Base-by-base conservation (phyloP, 2,797 vertebrate genomes). In the Gadopsis marmoratus region DNA sequence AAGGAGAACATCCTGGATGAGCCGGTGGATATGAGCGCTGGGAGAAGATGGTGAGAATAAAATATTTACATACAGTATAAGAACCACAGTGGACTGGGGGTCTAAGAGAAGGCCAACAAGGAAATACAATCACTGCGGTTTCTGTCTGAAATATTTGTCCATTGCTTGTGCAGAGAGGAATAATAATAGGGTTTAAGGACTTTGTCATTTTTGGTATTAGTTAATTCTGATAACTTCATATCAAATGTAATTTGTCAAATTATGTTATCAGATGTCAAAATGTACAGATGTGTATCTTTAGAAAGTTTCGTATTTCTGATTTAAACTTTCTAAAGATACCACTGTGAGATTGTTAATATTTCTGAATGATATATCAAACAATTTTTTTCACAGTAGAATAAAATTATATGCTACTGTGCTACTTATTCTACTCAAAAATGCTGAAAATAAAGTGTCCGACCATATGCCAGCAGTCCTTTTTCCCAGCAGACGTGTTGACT, bases 1-100 rank as follows among this genome's bases (percentile, higher is more conserved):
- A 98, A 98, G 91, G 97, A 99, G 89, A 98, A 99, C 92, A 96
- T 98, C 55, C 94, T 92, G 17, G 97, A 98, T 0, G 97, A 99
- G 83, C 97, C 97, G 0, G 97, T 99, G 90, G 97, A 99, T n/a
- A 98, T 98, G 97, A 99, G 97, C 3, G 96, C 97, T 1, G 95
- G 96, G 76, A 96, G 96, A 65, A 96, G 97, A 97, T 97, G 95
- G 95, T 91, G 93, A 97, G 91, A 93, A 95, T 0, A 6, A 48
- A 61, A 3, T 54, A 14, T 64, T 75, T 43, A 56, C 45, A 73
- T 51, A n/a, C n/a, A n/a, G n/a, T n/a, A 33, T n/a, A 26, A 62
- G 29, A 35, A 51, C 14, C 21, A 31, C 17, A 56, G 60, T 17
- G n/a, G 10, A 33, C 7, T 4, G 33, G 21, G 43, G 48, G 4